Evolutionary conservation across 2,888 invertebrate genomes (phyloP), one percentile per base, ranked within the genome.

Genomic region (Scaptomyza parva): DNA sequence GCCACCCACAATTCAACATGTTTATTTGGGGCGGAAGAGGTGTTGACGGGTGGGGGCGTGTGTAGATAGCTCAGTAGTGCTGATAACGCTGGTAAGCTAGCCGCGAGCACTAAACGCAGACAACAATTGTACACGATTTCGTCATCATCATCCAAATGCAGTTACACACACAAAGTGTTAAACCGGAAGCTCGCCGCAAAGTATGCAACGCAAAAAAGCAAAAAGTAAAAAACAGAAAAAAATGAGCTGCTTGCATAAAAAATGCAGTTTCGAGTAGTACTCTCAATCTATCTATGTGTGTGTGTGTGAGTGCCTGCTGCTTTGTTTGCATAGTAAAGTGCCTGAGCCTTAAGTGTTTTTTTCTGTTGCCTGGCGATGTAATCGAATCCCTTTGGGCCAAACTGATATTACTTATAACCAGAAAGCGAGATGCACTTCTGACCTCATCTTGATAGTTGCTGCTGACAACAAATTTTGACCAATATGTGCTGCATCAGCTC

Each of bases 291-390:
- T n/a, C 35, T 43, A 47, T 40, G 71, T 54, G 50, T 62, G 57
- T 17, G 28, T 30, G 60, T 61, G 55, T 44, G 45, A 45, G 30
- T 48, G 40, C 12, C 20, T 22, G n/a, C n/a, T 44, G 64, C 52
- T 45, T 55, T 69, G 80, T 83, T 86, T 80, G 77, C 63, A 26
- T 33, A 80, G 74, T 70, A 81, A 86, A 81, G 87, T 81, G 81
- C 81, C 81, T 70, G 67, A 26, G 39, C 41, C 71, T 57, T 77
- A 77, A 80, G 48, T 35, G 33, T 22, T 35, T 35, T 20, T 26
- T 45, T 26, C 18, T 47, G 17, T 47, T 72, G 57, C 52, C 57
- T 41, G 47, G 51, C 85, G 58, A 71, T 78, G 71, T 75, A 85
- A 86, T 87, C 87, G 82, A 84, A 87, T 80, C 68, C 37, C 80